Evolutionary conservation across 2,888 invertebrate species (phyloP), one percentile per base, ranked within the genome.

Genomic region (Drosophila mimetica): DNA sequence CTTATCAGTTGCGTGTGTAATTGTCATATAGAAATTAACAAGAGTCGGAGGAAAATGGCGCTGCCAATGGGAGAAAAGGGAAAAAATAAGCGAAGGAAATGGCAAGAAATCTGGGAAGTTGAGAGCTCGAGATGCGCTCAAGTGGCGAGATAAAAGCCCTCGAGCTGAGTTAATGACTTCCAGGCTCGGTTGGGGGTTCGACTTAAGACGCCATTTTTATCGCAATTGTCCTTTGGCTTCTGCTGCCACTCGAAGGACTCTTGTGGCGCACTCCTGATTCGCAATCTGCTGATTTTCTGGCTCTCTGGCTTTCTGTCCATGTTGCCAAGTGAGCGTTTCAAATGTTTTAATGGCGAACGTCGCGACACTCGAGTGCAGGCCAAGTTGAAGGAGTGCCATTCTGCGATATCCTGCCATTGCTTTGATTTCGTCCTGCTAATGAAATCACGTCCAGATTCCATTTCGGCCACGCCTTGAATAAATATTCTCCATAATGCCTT

Each of bases 21-120:
- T 89, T 89, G 90, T 80, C 55, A 72, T 72, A 76, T 73, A 80
- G 88, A 83, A 89, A 89, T 89, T 90, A 90, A 90, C 85, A 80
- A 76, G 71, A 50, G 54, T 30, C 37, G 37, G 18, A 14, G 60
- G 59, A 83, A 76, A 76, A 77, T 80, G 77, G 75, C 78, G 73
- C 74, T 79, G 77, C 71, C 66, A 80, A 79, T 74, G 74, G 76
- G 64, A 78, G n/a, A 79, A 34, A 47, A 47, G 20, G 50, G 28
- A 32, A 22, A 42, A 14, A 22, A 73, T 74, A 78, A 69, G 52
- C 60, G 13, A 44, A 25, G 65, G 61, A 69, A 74, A 34, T 44
- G 50, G 54, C 41, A 47, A n/a, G 34, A 20, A 22, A 47, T n/a
- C 34, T 22, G 20, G 9, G 60, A 20, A 7, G 28, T 16, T 42